Evolutionary conservation across 2,113 vertebrate species (phyloP), one percentile per base, ranked within the genome.

Genomic region (Willisornis vidua): DNA sequence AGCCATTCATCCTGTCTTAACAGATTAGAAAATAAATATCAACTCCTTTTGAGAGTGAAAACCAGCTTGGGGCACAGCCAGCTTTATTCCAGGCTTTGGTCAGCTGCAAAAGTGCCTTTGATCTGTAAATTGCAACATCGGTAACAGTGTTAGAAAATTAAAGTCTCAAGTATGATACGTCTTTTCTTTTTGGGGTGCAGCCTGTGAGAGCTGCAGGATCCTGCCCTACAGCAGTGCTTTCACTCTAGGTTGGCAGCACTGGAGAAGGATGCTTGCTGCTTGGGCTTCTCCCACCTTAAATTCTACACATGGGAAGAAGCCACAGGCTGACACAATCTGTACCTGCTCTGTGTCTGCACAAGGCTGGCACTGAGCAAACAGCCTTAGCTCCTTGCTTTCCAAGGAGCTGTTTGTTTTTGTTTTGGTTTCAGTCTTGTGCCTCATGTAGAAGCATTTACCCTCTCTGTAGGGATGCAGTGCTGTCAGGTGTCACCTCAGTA

Each of bases 131-230:
- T 54, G 46, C 29, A 75, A 35, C 61, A 63, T 8, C 79, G 25
- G 24, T 90, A 19, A 20, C 85, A 74, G 26, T 33, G 46, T 65
- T 61, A 39, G 14, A 43, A 73, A 76, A 23, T n/a, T 10, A 70
- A 86, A 83, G 49, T 9, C 33, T 68, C 1, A 5, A 19, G n/a
- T 62, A 12, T 6, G 20, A 7, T 14, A 11, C 10, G 71, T 35
- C 35, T 80, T 85, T 76, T 90, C 24, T 31, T 26, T 68, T 80
- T 10, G 62, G 39, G 35, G 20, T 33, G 6, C 28, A 35, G 25
- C 14, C 81, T 39, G 23, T 0, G 4, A 41, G 65, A 72, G 28
- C 59, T 55, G 2, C 0, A 0, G 72, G 49, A n/a, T 58, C 25
- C 52, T 67, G 52, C 85, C 48, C 82, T 19, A 41, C 39, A 43